These are phyloP conservation scores for Acanthaster planci DNA, from an alignment of 35 echinoderm and acorn worm genomes.

Conservation along the genomic window DNA sequence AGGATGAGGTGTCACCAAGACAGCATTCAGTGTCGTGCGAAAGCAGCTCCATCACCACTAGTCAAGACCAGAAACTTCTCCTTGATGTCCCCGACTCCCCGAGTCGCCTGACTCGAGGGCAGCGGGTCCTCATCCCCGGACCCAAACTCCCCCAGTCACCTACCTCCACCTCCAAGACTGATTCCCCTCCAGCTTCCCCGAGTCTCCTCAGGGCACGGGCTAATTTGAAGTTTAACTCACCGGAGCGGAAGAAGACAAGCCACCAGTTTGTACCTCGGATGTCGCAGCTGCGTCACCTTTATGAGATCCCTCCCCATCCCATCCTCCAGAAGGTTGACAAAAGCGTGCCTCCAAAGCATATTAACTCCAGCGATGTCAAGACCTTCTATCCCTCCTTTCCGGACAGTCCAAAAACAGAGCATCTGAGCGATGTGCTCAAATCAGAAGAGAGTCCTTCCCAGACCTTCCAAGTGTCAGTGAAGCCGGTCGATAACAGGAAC, in stretches of 20 bases:
- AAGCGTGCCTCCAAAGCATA: neutral
- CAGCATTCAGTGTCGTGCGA: slow-evolving; percentile 5
- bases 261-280: slow-evolving; percentile 41
- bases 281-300: slow-evolving; percentile 35
- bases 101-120: slow-evolving; percentile 15
- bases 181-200: neutral
- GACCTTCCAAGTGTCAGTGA: neutral
- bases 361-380: neutral
- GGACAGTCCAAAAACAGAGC: neutral
- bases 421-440: too few relatives aligned
- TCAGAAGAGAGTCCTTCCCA: neutral
- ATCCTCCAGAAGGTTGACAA: slow-evolving; percentile 22
- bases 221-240: neutral
- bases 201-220: neutral
- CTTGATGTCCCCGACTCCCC: neutral
- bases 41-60: neutral
- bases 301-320: slow-evolving; percentile 38
- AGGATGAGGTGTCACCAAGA: slow-evolving; percentile 56
- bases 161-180: neutral
- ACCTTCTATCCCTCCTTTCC: neutral
- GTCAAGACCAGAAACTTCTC: neutral
- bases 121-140: slow-evolving; percentile 23
- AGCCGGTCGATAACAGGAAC: neutral
- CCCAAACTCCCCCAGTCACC: neutral
- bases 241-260: neutral